Conservation (phyloP, 2,797 vertebrate species). For the Danio tinwini region DNA sequence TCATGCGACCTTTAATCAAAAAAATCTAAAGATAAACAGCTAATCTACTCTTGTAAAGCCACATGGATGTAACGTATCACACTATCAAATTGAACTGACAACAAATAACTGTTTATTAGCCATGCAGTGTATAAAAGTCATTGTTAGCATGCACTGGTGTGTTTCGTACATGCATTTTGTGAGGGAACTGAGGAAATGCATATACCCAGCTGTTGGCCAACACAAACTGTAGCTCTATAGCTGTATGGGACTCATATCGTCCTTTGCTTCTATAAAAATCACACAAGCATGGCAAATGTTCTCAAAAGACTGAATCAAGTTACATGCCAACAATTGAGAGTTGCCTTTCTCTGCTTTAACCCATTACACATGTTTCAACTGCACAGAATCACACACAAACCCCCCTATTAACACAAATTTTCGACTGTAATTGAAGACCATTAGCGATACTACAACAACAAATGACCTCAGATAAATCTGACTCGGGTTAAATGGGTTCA, state of each 20-base stretch:
- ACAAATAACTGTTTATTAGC: constrained; percentile 49
- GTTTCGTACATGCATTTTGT: constrained; percentile 53
- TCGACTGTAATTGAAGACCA: neutral
- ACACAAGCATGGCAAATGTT: constrained; percentile 69
- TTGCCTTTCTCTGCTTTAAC: constrained; percentile 66
- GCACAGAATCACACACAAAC: constrained; percentile 20
- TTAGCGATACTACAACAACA: constrained; percentile 29
- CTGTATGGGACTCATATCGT: constrained; percentile 56
- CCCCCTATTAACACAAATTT: neutral
- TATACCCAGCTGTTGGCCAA: constrained; percentile 62
- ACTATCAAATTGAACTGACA: constrained; percentile 34
- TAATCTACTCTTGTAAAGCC: neutral
- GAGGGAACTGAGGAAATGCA: constrained; percentile 65
- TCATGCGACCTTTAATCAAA: neutral
- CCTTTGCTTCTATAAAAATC: constrained; percentile 73
- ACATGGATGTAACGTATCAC: neutral
- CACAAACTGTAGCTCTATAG: constrained; percentile 52
- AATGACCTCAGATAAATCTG: constrained; percentile 40
- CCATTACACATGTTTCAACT: constrained; percentile 68
- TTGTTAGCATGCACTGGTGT: constrained; percentile 61
- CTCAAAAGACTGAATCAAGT: constrained; percentile 72
- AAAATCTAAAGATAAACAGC: neutral
- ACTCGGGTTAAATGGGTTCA: constrained; percentile 10
- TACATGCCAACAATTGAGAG: constrained; percentile 73
- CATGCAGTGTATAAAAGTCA: constrained; percentile 49